Evolutionary conservation across 1,140 invertebrate genomes (phyloP).

Genomic region (Plodia interpunctella): DNA sequence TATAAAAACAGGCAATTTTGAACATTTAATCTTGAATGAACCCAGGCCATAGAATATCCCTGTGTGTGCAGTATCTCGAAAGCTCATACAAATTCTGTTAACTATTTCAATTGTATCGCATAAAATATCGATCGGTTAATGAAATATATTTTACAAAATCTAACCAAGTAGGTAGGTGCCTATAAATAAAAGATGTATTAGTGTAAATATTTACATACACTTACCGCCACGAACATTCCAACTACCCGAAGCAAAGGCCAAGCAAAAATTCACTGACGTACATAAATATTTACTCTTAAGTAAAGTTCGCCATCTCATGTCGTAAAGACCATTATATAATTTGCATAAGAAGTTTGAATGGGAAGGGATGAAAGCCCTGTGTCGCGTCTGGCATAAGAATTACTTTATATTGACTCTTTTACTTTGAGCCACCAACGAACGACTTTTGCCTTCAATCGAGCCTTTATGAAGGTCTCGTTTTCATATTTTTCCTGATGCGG

Average conservation of each 20-base stretch:
- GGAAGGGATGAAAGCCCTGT: constrained; percentile 59
- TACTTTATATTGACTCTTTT: constrained; percentile 64
- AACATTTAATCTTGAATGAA: too few relatives aligned
- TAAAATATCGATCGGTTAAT: too few relatives aligned
- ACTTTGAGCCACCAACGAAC: constrained; percentile 25
- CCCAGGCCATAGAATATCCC: too few relatives aligned
- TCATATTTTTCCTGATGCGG: neutral
- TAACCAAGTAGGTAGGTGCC: too few relatives aligned
- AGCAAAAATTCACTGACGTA: constrained; percentile 29
- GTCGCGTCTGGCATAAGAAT: constrained; percentile 66
- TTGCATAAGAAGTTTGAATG: constrained; percentile 73
- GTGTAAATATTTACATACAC: neutral
- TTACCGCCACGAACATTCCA: neutral
- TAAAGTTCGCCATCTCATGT: constrained; percentile 67
- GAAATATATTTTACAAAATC: too few relatives aligned
- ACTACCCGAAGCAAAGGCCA: neutral
- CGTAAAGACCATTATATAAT: constrained; percentile 71
- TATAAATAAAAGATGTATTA: too few relatives aligned
- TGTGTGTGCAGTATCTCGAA: too few relatives aligned
- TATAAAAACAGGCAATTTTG: too few relatives aligned
- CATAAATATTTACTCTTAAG: constrained; percentile 67
- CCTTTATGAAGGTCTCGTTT: constrained; percentile 9
- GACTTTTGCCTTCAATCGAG: constrained; percentile 10
- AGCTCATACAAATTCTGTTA: too few relatives aligned
- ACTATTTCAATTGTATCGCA: too few relatives aligned